Base-by-base conservation (phyloP, 2,113 vertebrate species). In the Trachemys scripta region DNA sequence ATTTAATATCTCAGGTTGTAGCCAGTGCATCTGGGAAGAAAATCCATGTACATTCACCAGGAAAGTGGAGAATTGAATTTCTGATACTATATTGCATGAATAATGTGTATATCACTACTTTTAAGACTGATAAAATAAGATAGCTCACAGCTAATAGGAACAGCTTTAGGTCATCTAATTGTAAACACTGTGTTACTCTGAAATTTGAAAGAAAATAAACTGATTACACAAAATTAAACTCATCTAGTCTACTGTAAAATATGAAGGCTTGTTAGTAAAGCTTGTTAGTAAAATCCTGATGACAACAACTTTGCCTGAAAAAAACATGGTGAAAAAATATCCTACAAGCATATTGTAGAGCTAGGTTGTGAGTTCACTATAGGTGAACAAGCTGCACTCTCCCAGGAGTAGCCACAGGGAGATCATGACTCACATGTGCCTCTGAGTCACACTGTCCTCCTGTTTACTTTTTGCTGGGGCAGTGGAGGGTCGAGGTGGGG, bases 401-500 rank as follows among this genome's bases (percentile, higher is more conserved):
- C 19, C 69, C 81, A 92, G 49, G 92, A 80, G 31, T 0, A 90
- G 47, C 56, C 62, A 24, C 20, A 82, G 81, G 82, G 59, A 94
- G 94, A 85, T 1, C 5, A 0, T 0, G 8, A n/a, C 24, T 27
- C 56, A 56, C 19, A 7, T 19, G 49, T 16, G 56, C 86, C 84
- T 91, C 38, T 7, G 11, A 92, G 51, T 81, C 69, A 87, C n/a
- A 72, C 29, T 4, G 53, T 84, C 89, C 78, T 82, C 22, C 29
- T 53, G 82, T 56, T 25, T 90, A 29, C 89, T 88, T 91, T 88
- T 62, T 88, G 49, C 79, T 90, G 47, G 89, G 89, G 84, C 53
- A 54, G 53, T 54, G 57, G 10, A 3, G 57, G 11, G 24, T 50
- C 49, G 24, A 45, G 57, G 57, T 25, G 24, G 3, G 24, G 27